Percentiles rank a stretch among this genome's conserved stretches.
phyloP scores from a whole-genome alignment of 2,797 vertebrate genomes.

The Gastrophryne carolinensis region DNA sequence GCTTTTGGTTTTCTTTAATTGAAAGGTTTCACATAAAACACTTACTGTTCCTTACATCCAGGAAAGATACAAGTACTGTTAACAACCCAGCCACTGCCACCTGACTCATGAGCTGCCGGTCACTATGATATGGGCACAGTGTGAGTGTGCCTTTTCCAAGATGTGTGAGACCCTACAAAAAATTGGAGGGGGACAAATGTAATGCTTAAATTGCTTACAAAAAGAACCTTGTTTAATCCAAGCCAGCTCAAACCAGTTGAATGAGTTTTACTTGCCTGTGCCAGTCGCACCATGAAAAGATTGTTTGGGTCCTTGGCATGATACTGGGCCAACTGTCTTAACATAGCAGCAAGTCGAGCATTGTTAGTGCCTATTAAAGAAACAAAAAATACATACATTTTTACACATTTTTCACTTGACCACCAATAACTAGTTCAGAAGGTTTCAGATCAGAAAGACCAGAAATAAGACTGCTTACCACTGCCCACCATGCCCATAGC shows the following conservation, averaged over 20 bases:
- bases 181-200: too few species aligned
- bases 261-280: slow-evolving; percentile 83
- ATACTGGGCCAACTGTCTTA: slow-evolving; percentile 94
- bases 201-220: too few species aligned
- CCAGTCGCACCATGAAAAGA: slow-evolving; percentile 97
- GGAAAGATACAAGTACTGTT: slow-evolving; percentile 92
- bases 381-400: not conserved
- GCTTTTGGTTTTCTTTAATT: too few species aligned
- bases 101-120: slow-evolving; percentile 97
- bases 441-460: not conserved
- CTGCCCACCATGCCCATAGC: slow-evolving; percentile 99
- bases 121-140: slow-evolving; percentile 95
- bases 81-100: slow-evolving; percentile 93
- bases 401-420: not conserved
- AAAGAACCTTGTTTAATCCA: too few species aligned
- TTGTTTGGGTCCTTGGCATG: slow-evolving; percentile 99
- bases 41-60: slow-evolving; percentile 98
- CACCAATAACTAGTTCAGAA: too few species aligned
- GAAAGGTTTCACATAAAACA: slow-evolving; percentile 53
- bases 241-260: too few species aligned
- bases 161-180: slow-evolving; percentile 88
- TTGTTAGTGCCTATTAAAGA: slow-evolving; percentile 89
- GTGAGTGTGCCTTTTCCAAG: slow-evolving; percentile 96
- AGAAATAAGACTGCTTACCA: slow-evolving; percentile 69
- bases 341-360: slow-evolving; percentile 92